These are phyloP conservation scores for Hydroisotoma schaefferi DNA, from an alignment of 2,888 invertebrate genomes.

Conservation along the genomic window DNA sequence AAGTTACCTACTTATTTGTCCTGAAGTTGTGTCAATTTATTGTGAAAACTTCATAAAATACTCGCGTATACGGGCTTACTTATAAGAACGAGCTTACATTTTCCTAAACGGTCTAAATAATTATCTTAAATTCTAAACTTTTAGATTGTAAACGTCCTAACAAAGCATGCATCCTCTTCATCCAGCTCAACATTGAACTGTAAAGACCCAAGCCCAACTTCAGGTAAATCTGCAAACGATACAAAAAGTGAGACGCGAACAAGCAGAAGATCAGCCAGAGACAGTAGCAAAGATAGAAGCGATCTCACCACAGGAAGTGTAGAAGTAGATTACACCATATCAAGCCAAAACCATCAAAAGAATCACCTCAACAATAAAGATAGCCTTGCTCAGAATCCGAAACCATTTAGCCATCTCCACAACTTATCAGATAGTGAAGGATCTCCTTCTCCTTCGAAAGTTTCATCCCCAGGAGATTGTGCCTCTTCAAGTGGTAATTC, in stretches of 20 bases:
- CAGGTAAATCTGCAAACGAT: background rate
- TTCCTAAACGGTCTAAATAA: background rate
- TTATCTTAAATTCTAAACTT: constrained; percentile 1
- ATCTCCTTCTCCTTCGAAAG: background rate
- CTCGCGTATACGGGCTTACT: no score
- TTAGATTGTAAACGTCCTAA: constrained; percentile 44
- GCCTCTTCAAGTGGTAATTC: constrained; percentile 46
- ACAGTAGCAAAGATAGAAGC: background rate
- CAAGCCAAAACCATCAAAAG: constrained; percentile 22
- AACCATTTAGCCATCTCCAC: constrained; percentile 13
- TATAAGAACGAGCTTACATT: no score
- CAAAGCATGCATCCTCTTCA: constrained; percentile 43
- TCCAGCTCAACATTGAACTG: constrained; percentile 22
- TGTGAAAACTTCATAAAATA: no score
- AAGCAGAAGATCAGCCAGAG: background rate
- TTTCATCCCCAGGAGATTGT: constrained; percentile 23
- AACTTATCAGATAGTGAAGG: background rate
- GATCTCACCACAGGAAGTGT: background rate
- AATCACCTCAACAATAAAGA: constrained; percentile 10
- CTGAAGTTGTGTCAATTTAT: no score
- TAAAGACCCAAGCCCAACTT: background rate
- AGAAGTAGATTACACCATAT: constrained; percentile 1
- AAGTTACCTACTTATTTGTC: no score
- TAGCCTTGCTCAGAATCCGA: background rate
- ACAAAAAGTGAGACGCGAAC: background rate